Conservation (phyloP, 2,113 vertebrate species). For the Prionailurus viverrinus region DNA sequence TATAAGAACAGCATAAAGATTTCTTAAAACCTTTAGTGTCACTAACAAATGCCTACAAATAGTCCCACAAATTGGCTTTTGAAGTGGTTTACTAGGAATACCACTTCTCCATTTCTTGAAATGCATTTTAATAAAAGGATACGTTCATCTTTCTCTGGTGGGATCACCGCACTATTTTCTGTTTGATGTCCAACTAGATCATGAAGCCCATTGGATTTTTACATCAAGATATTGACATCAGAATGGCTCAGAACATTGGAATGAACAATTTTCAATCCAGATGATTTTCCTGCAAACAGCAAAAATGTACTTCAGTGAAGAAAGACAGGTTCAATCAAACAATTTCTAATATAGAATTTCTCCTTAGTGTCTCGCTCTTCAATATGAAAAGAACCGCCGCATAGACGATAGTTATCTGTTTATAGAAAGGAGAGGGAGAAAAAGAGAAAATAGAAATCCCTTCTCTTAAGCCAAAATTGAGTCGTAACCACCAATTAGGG, state of each 20-base stretch:
- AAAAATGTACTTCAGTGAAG: neutral
- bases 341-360: neutral
- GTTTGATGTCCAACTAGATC: neutral
- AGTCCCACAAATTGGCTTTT: conserved; percentile 63
- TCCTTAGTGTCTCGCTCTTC: neutral
- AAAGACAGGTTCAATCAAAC: neutral
- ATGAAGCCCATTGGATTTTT: neutral
- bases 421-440: neutral
- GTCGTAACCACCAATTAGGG: conserved; percentile 68
- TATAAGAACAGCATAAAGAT: conserved; percentile 58
- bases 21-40: conserved; percentile 5
- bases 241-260: neutral
- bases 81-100: neutral
- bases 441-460: neutral
- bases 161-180: neutral
- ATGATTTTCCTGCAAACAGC: neutral
- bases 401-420: conserved; percentile 38
- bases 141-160: neutral
- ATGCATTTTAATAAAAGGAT: neutral
- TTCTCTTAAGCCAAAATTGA: conserved; percentile 37
- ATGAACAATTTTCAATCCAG: neutral
- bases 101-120: neutral
- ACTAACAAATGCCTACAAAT: conserved; percentile 10
- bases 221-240: neutral
- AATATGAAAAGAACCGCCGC: neutral